A percentile compares a stretch with the other conserved stretches of the same genome.
Conservation (phyloP, 2,113 vertebrate species). For the Barbus barbus region DNA sequence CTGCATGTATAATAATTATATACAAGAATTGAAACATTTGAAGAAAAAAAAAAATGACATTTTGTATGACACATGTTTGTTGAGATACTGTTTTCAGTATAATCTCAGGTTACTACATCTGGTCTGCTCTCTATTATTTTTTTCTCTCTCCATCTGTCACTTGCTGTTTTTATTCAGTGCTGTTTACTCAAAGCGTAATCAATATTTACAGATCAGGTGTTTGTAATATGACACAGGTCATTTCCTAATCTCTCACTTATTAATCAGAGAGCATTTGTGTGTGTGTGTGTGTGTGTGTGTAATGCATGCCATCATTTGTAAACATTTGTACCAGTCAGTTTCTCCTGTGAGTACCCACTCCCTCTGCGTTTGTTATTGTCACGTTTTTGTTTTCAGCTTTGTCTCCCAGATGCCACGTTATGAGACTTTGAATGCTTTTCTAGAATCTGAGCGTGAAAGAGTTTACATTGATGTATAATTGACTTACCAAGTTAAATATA, state of each 20-base stretch:
- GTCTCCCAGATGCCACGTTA: background rate
- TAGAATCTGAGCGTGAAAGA: conserved; percentile 44
- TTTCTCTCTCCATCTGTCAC: conserved; percentile 6
- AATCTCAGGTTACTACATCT: background rate
- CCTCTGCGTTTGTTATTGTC: background rate
- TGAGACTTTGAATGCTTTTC: conserved; percentile 38
- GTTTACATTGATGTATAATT: conserved; percentile 38
- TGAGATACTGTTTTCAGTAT: background rate
- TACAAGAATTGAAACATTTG: too few relatives aligned
- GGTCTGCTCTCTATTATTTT: background rate
- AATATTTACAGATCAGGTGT: conserved; percentile 32
- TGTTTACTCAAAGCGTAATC: conserved; percentile 9
- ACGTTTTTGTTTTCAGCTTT: background rate
- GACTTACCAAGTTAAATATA: conserved; percentile 34
- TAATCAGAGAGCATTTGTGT: background rate
- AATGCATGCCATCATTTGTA: background rate
- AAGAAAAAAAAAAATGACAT: too few relatives aligned
- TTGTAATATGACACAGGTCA: conserved; percentile 30
- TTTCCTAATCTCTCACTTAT: conserved; percentile 41
- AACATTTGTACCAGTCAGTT: background rate
- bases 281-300: too few relatives aligned
- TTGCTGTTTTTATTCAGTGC: conserved; percentile 9
- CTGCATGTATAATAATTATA: too few relatives aligned
- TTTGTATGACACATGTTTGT: background rate
- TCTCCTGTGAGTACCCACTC: background rate